Evolutionary conservation across 2,797 vertebrate genomes (phyloP).

Genomic region (Coluber constrictor): DNA sequence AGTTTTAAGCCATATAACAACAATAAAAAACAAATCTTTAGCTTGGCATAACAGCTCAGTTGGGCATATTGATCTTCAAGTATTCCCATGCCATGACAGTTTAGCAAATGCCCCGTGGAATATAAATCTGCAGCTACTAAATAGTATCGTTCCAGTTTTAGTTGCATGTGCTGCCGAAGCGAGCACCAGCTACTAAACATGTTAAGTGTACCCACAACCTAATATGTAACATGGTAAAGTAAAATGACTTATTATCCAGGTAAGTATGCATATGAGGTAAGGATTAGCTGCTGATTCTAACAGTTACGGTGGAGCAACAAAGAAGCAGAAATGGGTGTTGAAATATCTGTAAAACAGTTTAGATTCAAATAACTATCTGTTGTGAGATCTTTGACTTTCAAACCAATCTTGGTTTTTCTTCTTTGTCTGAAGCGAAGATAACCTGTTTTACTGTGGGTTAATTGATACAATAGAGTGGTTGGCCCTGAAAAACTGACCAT

Average conservation of each 20-base stretch:
- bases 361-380: background rate
- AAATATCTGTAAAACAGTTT: slow-evolving; percentile 49
- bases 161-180: too few species aligned
- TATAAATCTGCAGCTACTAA: slow-evolving; percentile 54
- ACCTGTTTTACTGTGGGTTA: background rate
- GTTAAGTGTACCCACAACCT: slow-evolving; percentile 69
- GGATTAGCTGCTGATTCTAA: slow-evolving; percentile 62
- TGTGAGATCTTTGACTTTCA: background rate
- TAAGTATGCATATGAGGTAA: slow-evolving; percentile 68
- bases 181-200: slow-evolving; percentile 37
- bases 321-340: slow-evolving; percentile 49
- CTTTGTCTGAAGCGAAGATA: background rate
- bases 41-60: slow-evolving; percentile 63
- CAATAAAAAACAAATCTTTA: slow-evolving; percentile 57
- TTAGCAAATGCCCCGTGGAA: slow-evolving; percentile 62
- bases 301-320: slow-evolving; percentile 54
- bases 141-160: background rate
- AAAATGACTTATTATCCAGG: slow-evolving; percentile 71
- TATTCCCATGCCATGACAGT: slow-evolving; percentile 51
- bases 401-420: background rate
- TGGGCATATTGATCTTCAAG: slow-evolving; percentile 59
- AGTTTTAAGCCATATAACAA: slow-evolving; percentile 38
- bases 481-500: background rate
- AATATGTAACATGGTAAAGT: slow-evolving; percentile 55
- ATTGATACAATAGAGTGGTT: background rate